Evolutionary conservation across 37 sponge, comb jelly and placozoan genomes (phyloP), one percentile per base, ranked within the genome.

Genomic region (Aphrocallistes beatrix): DNA sequence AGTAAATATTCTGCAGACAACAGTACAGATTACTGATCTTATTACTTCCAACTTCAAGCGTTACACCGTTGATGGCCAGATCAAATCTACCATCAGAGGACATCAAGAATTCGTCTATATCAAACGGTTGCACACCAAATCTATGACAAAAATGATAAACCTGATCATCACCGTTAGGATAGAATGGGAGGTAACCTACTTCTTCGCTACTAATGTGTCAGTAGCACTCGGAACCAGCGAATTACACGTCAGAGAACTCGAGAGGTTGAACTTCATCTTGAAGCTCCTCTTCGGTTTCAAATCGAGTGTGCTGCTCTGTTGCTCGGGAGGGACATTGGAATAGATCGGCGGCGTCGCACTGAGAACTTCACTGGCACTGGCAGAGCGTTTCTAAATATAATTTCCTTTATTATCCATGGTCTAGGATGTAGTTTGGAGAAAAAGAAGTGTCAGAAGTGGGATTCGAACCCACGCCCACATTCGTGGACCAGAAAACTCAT

Each of bases 391-490:
- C 6, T 42, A 16, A 42, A 42, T 42, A 42, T 16, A 13, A 16
- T 42, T 16, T 42, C 13, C 6, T 42, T 13, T 13, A 42, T 42
- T 42, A 13, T 42, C 10, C 45, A n/a, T n/a, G n/a, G n/a, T n/a
- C n/a, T n/a, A n/a, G n/a, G n/a, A n/a, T n/a, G n/a, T n/a, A n/a
- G n/a, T 42, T 6, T 6, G 13, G 45, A 86, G 85, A 89, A 88
- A 91, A 92, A 90, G 87, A 51, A 83, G 84, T 97, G 98, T 97
- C 98, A 97, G 96, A 88, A 90, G 98, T 97, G 97, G 97, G 97
- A 96, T 96, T 96, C 91, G 97, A 96, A 96, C 97, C 97, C 97
- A 96, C 97, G 97, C 97, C 98, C 93, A 94, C 95, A 94, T 97
- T 91, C 95, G 95, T 94, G 93, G 98, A 97, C 95, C 98, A 97